Evolutionary conservation across 2,888 invertebrate species (phyloP), one percentile per base, ranked within the genome.

Genomic region (Eustalomyia histrio): DNA sequence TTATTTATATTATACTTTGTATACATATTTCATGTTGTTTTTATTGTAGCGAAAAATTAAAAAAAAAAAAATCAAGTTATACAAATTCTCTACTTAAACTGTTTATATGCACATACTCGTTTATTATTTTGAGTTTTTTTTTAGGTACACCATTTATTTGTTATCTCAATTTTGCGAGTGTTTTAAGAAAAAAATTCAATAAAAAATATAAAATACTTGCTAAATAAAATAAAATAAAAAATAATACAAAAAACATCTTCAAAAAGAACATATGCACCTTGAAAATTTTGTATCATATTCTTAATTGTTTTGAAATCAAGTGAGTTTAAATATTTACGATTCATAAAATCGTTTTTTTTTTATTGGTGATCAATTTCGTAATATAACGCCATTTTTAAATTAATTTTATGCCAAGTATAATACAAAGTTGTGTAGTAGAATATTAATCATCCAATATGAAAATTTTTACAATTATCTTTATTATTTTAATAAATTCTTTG

Each of bases 381-480:
- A 79, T 74, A 52, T 63, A 79, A 79, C 64, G 74, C 63, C 69
- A 79, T 74, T 64, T 75, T 65, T 67, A 50, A 12, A 52, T 52
- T 57, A 17, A 47, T 39, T 6, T 35, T 35, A 29, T 29, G 29
- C 29, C 29, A 29, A 29, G 29, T 29, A 29, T 29, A 29, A 29
- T 29, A 29, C 29, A 29, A 29, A 29, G 29, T 29, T 29, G 3
- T 29, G 7, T 6, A 29, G 29, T 29, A 29, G 29, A 29, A 29
- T 29, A 4, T 29, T 3, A 29, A 29, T 29, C 7, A 6, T 29
- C 4, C 7, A 7, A 29, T 29, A 29, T 29, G 29, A 6, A 29
- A 21, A n/a, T n/a, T n/a, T n/a, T n/a, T n/a, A n/a, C n/a, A n/a
- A n/a, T n/a, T n/a, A n/a, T n/a, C n/a, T n/a, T n/a, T n/a, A n/a